Percentiles rank a stretch among this genome's conserved stretches.
Conservation (phyloP, 2,113 vertebrate species). For the Dinomys branickii region DNA sequence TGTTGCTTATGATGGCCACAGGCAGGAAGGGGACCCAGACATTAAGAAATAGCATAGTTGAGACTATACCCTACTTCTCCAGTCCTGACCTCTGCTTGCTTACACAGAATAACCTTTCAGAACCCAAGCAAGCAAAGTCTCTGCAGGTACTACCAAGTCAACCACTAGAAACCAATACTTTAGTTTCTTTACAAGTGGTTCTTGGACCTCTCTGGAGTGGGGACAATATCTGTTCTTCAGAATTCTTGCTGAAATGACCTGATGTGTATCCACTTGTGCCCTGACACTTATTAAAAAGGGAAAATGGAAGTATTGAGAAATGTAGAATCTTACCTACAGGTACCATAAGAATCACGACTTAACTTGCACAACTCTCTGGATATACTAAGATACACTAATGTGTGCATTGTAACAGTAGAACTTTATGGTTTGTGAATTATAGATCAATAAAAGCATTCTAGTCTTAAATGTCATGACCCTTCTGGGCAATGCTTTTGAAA, state of each 20-base stretch:
- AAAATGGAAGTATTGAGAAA: not conserved
- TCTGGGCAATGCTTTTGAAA: conserved; percentile 41
- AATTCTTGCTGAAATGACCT: not conserved
- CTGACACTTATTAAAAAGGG: not conserved
- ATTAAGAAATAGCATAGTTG: not conserved
- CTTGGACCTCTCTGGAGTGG: not conserved
- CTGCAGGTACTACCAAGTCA: not conserved
- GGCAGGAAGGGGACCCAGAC: not conserved
- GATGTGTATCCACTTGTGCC: not conserved
- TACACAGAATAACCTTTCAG: not conserved
- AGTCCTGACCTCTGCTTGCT: not conserved
- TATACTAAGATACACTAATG: not conserved
- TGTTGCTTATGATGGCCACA: not conserved
- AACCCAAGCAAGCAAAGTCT: conserved; percentile 10
- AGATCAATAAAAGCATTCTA: not conserved
- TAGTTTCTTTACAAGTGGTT: not conserved
- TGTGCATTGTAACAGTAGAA: not conserved
- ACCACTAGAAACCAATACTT: not conserved
- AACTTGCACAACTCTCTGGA: not conserved
- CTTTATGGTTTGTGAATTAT: conserved; percentile 13
- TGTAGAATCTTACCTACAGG: not conserved
- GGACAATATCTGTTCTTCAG: not conserved
- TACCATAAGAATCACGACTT: not conserved
- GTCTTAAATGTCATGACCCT: not conserved
- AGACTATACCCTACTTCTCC: not conserved